Evolutionary conservation across 2,888 invertebrate species (phyloP).

Genomic region (Drosophila imparisetae): DNA sequence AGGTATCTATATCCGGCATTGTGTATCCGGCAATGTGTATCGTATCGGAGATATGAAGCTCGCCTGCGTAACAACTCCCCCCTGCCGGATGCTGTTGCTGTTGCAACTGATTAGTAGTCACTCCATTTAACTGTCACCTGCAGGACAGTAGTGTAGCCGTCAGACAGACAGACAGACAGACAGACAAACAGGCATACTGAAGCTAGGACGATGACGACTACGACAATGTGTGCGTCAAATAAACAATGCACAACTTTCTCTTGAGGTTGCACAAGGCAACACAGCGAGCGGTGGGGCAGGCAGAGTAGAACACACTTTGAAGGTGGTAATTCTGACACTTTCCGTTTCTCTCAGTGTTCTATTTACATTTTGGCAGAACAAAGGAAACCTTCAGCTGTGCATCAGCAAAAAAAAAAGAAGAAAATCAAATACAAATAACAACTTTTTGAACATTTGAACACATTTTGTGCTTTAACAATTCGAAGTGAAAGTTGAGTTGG

Average conservation of each 20-base stretch:
- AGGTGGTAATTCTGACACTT: neutral
- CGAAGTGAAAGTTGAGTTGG: neutral
- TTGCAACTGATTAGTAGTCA: constrained; percentile 65
- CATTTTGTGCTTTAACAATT: neutral
- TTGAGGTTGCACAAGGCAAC: neutral
- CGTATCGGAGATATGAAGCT: constrained; percentile 28
- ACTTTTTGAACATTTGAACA: too few relatives aligned
- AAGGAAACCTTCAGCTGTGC: neutral
- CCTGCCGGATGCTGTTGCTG: constrained; percentile 7
- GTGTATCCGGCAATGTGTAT: neutral
- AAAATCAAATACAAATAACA: neutral
- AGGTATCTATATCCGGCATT: neutral
- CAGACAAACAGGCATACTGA: constrained; percentile 34
- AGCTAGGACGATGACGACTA: constrained; percentile 50
- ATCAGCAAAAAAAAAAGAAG: neutral
- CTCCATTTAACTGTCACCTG: constrained; percentile 75
- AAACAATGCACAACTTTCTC: neutral
- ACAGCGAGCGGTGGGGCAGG: neutral
- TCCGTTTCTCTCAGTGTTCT: neutral
- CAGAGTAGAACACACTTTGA: neutral
- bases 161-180: neutral
- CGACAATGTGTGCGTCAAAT: constrained; percentile 31
- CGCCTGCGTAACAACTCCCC: neutral
- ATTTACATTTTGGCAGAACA: constrained; percentile 15
- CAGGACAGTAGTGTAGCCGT: constrained; percentile 35